These are phyloP conservation scores for Python bivittatus DNA, from an alignment of 2,113 vertebrate species.

Conservation along the genomic window DNA sequence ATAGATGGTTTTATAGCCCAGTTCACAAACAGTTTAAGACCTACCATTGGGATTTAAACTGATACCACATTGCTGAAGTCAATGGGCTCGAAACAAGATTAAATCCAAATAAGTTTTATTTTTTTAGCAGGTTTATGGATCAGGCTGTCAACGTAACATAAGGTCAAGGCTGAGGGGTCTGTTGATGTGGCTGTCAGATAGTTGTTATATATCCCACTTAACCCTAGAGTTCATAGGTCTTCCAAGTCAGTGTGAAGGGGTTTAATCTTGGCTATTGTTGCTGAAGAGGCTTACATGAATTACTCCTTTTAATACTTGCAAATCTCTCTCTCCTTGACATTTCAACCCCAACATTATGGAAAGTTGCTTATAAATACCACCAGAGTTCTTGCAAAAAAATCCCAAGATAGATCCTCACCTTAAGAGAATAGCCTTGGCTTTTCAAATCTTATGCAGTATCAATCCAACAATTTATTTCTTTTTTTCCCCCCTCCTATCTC, in stretches of 20 bases:
- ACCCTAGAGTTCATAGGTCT: conserved; percentile 69
- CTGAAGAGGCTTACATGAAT: conserved; percentile 65
- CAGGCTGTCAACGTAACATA: conserved; percentile 34
- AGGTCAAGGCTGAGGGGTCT: conserved; percentile 51
- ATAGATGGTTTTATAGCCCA: neutral
- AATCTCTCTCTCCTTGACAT: conserved; percentile 56
- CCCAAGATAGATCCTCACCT: neutral
- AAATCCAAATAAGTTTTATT: conserved; percentile 38
- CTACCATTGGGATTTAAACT: neutral
- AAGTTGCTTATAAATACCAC: conserved; percentile 65
- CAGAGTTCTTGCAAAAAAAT: neutral
- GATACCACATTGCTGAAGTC: neutral
- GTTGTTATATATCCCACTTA: conserved; percentile 59
- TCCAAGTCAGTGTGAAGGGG: conserved; percentile 64
- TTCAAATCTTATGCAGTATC: conserved; percentile 1
- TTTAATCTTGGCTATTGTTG: conserved; percentile 67
- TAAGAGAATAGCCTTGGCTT: conserved; percentile 32
- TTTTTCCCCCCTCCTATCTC: neutral
- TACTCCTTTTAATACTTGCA: conserved; percentile 68
- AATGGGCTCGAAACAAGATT: neutral
- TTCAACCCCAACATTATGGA: conserved; percentile 52
- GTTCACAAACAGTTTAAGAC: conserved; percentile 5
- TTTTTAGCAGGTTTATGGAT: conserved; percentile 35
- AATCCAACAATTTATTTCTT: neutral
- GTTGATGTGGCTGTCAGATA: conserved; percentile 59